Conservation (phyloP, 2,113 vertebrate genomes). For the Cebus imitator region DNA sequence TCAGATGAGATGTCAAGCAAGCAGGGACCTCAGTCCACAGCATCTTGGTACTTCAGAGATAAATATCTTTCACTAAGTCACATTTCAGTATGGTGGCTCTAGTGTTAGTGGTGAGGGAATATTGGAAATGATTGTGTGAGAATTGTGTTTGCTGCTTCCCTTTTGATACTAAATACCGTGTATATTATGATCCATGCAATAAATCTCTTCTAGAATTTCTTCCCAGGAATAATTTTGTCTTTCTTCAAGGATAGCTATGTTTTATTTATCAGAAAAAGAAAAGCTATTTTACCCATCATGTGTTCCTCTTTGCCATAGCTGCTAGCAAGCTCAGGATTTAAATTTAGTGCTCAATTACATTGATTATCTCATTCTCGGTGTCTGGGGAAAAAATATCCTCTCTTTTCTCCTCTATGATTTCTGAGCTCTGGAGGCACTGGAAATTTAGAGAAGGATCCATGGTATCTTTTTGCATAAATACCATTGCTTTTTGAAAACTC, state of each 20-base stretch:
- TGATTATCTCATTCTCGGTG: neutral
- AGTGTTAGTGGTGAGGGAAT: neutral
- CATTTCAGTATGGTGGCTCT: neutral
- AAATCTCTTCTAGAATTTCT: neutral
- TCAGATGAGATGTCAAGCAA: neutral
- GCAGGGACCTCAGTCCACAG: neutral
- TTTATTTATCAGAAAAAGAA: conserved; percentile 17
- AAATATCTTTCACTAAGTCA: neutral
- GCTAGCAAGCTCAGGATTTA: conserved; percentile 8
- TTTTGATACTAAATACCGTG: neutral
- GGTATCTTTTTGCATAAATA: neutral
- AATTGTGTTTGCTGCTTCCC: neutral
- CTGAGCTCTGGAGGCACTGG: neutral
- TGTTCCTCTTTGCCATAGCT: neutral
- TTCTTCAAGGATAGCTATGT: neutral
- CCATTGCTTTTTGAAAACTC: neutral
- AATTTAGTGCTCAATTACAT: conserved; percentile 14
- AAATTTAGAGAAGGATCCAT: neutral
- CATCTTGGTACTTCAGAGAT: neutral
- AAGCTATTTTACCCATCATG: neutral
- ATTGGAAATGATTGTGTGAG: neutral
- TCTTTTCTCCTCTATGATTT: conserved; percentile 9
- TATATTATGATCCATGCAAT: neutral
- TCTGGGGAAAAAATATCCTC: neutral
- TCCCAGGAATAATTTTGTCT: neutral